Evolutionary conservation across 2,797 vertebrate genomes (phyloP), one percentile per base, ranked within the genome.

Genomic region (Parambassis ranga): DNA sequence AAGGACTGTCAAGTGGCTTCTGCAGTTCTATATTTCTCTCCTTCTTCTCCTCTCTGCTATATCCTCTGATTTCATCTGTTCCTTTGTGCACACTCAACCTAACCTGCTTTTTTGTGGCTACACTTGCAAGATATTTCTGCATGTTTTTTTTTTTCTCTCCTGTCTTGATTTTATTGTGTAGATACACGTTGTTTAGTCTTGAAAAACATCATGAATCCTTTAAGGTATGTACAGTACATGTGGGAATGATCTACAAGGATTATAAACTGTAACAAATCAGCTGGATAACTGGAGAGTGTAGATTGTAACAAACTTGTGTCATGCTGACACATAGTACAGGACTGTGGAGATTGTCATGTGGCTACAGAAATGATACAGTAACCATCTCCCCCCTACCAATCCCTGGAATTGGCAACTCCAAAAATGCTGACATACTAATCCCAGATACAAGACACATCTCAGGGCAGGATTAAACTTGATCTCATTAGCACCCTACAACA

Each of bases 1-100:
- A 69, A 83, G 49, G 58, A 73, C 52, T 71, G 63, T 74, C 65
- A 55, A 78, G 56, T 37, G 35, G 53, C 20, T 42, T 63, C 43
- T 42, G 64, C 42, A 41, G 33, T 57, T 74, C 47, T 51, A 37
- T 33, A 53, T 57, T 51, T 58, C 55, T 67, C 24, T 55, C 44
- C 37, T 37, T 28, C 24, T 52, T 43, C 18, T 58, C 19, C 35
- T 61, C 35, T 30, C 11, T 13, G 9, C 58, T 23, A 13, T 23
- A 13, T 58, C 22, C 33, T 42, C 14, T 59, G 47, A 73, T 75
- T 69, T 57, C 9, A 53, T 71, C 41, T 27, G 22, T n/a, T 43
- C 13, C 15, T 39, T 48, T 27, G 6, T 58, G 37, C 27, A 42
- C 27, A 20, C 38, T 18, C 10, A 43, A 48, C 24, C 19, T 51